A percentile compares a stretch with the other conserved stretches of the same genome.
Evolutionary conservation across 2,113 vertebrate genomes (phyloP).

Genomic region (Bubo bubo): DNA sequence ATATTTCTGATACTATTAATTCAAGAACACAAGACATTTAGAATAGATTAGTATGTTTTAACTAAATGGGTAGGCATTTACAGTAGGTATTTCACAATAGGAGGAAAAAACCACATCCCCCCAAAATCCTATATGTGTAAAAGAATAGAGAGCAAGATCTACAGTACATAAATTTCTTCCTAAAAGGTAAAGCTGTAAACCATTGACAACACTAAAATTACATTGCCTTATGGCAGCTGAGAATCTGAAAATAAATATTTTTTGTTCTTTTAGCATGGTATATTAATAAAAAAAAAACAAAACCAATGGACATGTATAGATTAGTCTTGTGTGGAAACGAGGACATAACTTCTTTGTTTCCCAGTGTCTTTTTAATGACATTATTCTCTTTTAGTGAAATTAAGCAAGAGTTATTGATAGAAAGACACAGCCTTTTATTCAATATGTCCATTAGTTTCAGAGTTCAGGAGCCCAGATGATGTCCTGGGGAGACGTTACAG

Average conservation of each 20-base stretch:
- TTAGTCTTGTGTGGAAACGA: not conserved
- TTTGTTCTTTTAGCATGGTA: not conserved
- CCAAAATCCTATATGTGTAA: not conserved
- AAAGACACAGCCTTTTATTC: not conserved
- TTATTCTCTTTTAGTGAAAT: too few species aligned
- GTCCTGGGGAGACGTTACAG: not conserved
- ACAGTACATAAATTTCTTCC: not conserved
- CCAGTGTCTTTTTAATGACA: not conserved
- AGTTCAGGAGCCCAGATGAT: not conserved
- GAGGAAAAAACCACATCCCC: not conserved
- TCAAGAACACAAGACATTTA: not conserved
- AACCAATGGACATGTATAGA: not conserved
- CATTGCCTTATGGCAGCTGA: not conserved
- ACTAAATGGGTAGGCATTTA: not conserved
- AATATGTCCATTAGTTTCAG: not conserved
- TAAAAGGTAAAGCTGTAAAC: not conserved
- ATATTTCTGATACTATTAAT: not conserved
- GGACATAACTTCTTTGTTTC: not conserved
- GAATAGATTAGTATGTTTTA: not conserved
- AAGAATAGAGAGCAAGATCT: not conserved
- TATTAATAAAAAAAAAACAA: not conserved
- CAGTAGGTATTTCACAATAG: not conserved
- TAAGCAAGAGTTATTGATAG: not conserved
- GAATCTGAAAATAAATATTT: not conserved
- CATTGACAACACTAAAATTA: not conserved